Evolutionary conservation across 2,888 invertebrate genomes (phyloP).

Genomic region (Zhengitettix transpicula): DNA sequence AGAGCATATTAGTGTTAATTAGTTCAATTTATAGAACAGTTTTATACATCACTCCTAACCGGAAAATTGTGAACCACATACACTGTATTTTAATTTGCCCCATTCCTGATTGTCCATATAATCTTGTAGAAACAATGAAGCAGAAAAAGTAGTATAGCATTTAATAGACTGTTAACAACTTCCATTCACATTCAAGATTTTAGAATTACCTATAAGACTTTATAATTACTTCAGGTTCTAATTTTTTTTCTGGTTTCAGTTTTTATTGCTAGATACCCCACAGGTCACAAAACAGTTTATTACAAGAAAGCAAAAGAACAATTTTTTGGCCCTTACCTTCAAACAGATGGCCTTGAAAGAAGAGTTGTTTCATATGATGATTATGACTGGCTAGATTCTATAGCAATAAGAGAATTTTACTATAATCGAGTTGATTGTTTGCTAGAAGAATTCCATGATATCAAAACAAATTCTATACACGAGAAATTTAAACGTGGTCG

Average conservation of each 20-base stretch:
- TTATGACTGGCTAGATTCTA: constrained; percentile 33
- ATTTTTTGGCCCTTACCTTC: constrained; percentile 58
- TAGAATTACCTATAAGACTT: too few species aligned
- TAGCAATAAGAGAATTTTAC: constrained; percentile 40
- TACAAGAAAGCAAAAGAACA: constrained; percentile 63
- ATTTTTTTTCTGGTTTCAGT: constrained; percentile 24
- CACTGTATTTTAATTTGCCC: too few species aligned
- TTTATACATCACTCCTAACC: too few species aligned
- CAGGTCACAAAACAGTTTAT: constrained; percentile 40
- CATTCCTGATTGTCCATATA: too few species aligned
- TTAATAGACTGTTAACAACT: too few species aligned
- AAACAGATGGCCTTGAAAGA: constrained; percentile 52
- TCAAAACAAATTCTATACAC: constrained; percentile 30
- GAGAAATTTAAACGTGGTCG: constrained; percentile 51
- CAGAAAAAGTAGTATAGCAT: too few species aligned
- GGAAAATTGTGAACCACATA: too few species aligned
- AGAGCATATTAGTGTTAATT: too few species aligned
- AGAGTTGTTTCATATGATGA: constrained; percentile 42
- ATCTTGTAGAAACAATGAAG: too few species aligned
- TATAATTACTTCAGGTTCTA: too few species aligned
- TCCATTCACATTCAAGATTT: too few species aligned
- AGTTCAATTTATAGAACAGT: too few species aligned
- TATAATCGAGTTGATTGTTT: constrained; percentile 49
- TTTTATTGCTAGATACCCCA: constrained; percentile 52
- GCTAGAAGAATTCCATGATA: constrained; percentile 33